Evolutionary conservation across 2,888 invertebrate genomes (phyloP).

Genomic region (Epirrita christyi): DNA sequence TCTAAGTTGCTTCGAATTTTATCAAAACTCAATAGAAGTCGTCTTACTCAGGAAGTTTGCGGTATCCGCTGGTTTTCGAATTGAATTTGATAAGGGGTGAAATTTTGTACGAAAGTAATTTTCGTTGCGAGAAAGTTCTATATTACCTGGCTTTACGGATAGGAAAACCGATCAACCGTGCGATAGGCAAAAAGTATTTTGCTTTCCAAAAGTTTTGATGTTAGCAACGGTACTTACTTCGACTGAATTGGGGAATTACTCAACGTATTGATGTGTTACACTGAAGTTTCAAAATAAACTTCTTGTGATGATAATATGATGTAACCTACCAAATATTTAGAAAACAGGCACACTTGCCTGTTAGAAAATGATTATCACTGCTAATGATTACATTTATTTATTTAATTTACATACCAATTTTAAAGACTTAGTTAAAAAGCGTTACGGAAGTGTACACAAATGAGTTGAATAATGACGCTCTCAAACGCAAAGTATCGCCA

Average conservation of each 20-base stretch:
- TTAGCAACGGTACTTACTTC: constrained; percentile 26
- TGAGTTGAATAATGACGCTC: no score
- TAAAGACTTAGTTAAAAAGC: no score
- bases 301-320: not conserved
- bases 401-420: no score
- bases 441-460: no score
- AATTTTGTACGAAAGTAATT: constrained; percentile 59
- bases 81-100: constrained; percentile 64
- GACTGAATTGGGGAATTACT: constrained; percentile 26
- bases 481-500: no score
- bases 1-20: constrained; percentile 36
- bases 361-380: no score
- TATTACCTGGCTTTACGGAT: constrained; percentile 56
- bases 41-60: constrained; percentile 52
- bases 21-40: constrained; percentile 50
- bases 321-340: not conserved
- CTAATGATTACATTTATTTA: no score
- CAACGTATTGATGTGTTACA: constrained; percentile 3
- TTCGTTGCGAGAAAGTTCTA: constrained; percentile 51
- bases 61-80: constrained; percentile 53
- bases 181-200: constrained; percentile 51
- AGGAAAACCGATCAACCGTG: constrained; percentile 47
- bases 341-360: no score
- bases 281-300: not conserved
- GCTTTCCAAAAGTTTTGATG: constrained; percentile 33